A percentile compares a stretch with the other conserved stretches of the same genome.
Conservation (phyloP, 64 coral and sea anemone species). For the Cladopsammia gracilis region DNA sequence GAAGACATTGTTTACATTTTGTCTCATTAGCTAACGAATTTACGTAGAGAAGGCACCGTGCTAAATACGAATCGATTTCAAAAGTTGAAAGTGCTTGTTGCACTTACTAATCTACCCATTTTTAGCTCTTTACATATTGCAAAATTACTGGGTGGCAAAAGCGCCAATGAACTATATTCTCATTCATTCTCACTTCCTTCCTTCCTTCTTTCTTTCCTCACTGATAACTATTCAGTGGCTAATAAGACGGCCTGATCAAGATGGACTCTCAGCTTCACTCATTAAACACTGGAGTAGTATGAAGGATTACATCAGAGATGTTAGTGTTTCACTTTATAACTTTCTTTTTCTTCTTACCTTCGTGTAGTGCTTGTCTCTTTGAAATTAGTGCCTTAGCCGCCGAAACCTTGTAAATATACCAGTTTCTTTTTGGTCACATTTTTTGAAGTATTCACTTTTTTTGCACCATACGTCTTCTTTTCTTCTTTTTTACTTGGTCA, state of each 20-base stretch:
- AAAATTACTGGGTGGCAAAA: no score
- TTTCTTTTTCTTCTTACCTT: background rate
- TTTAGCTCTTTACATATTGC: no score
- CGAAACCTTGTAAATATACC: no score
- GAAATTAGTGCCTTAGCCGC: background rate
- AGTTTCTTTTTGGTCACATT: background rate
- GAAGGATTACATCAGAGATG: constrained; percentile 81
- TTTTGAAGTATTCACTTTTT: background rate
- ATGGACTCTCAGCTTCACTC: constrained; percentile 58
- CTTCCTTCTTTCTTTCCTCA: background rate
- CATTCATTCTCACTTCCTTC: constrained; percentile 1
- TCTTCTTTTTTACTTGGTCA: background rate
- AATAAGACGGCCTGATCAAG: constrained; percentile 53
- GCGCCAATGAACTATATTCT: background rate
- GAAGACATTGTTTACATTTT: no score
- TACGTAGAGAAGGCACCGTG: no score
- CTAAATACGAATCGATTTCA: no score
- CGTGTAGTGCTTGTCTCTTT: background rate
- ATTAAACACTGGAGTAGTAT: constrained; percentile 62
- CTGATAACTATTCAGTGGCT: constrained; percentile 53
- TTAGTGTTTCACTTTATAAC: constrained; percentile 37
- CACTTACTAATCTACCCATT: no score
- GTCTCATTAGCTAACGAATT: no score
- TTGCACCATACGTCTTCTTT: background rate
- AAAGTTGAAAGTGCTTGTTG: no score